Evolutionary conservation across 2,797 vertebrate genomes (phyloP).

Genomic region (Phoebastria nigripes): DNA sequence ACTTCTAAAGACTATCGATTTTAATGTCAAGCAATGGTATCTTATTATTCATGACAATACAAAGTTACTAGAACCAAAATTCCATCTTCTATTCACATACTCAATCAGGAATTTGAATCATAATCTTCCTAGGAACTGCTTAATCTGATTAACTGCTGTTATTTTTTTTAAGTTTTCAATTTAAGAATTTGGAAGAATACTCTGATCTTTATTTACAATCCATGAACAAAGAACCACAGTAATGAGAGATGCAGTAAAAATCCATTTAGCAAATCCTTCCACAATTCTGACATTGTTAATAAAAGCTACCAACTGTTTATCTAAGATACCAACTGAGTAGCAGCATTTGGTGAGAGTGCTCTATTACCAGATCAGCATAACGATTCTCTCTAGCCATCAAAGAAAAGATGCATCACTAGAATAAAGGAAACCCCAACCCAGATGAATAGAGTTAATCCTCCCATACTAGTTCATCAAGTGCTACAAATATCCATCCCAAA

Average conservation of each 20-base stretch:
- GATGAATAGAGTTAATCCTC: conserved; percentile 11
- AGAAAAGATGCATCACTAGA: conserved; percentile 9
- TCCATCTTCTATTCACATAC: not conserved
- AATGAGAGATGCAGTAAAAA: not conserved
- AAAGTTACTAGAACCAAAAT: not conserved
- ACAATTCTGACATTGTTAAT: not conserved
- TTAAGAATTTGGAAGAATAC: not conserved
- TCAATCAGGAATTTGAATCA: not conserved
- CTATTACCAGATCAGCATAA: not conserved
- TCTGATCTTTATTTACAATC: not conserved
- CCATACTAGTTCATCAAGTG: conserved; percentile 42
- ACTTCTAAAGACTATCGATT: not conserved
- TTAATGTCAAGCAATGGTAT: not conserved
- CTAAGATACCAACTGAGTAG: not conserved
- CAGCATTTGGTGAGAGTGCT: not conserved
- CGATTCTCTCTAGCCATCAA: not conserved
- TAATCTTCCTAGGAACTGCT: not conserved
- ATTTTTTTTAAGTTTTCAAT: not conserved
- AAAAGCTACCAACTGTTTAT: conserved; percentile 14
- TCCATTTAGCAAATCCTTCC: conserved; percentile 10
- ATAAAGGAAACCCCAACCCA: not conserved
- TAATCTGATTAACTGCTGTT: not conserved
- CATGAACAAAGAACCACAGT: not conserved
- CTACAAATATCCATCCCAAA: not conserved
- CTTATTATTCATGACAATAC: not conserved